These are phyloP conservation scores for Thera obeliscata DNA, from an alignment of 2,888 invertebrate genomes.

Conservation along the genomic window DNA sequence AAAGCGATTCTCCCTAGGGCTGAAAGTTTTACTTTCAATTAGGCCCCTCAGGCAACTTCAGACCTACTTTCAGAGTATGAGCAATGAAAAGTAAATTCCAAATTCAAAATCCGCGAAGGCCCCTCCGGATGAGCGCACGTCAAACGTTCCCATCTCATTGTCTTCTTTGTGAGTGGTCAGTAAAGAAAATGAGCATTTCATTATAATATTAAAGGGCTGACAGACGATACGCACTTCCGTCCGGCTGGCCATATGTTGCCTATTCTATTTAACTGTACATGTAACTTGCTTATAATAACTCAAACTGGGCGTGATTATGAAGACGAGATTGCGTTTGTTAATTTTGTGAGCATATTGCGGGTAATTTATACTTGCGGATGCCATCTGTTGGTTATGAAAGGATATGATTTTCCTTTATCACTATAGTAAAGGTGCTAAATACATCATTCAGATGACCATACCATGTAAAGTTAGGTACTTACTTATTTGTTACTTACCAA, in stretches of 20 bases:
- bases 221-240: constrained; percentile 82
- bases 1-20: too few relatives aligned
- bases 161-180: constrained; percentile 80
- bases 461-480: neutral
- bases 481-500: neutral
- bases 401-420: constrained; percentile 25
- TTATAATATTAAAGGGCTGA: constrained; percentile 79
- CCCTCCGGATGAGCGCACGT: constrained; percentile 74
- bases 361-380: constrained; percentile 33
- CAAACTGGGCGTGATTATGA: constrained; percentile 46
- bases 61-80: neutral
- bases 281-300: constrained; percentile 58
- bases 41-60: too few relatives aligned
- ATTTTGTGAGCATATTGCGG: constrained; percentile 31
- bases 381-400: constrained; percentile 33
- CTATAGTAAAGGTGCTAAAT: constrained; percentile 6
- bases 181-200: constrained; percentile 78
- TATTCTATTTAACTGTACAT: constrained; percentile 41
- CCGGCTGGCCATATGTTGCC: constrained; percentile 70
- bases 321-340: constrained; percentile 37
- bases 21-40: too few relatives aligned
- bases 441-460: neutral
- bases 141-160: constrained; percentile 71
- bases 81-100: constrained; percentile 39
- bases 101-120: constrained; percentile 56